phyloP scores from a whole-genome alignment of 2,888 invertebrate species.

The Vandiemenella viatica region DNA sequence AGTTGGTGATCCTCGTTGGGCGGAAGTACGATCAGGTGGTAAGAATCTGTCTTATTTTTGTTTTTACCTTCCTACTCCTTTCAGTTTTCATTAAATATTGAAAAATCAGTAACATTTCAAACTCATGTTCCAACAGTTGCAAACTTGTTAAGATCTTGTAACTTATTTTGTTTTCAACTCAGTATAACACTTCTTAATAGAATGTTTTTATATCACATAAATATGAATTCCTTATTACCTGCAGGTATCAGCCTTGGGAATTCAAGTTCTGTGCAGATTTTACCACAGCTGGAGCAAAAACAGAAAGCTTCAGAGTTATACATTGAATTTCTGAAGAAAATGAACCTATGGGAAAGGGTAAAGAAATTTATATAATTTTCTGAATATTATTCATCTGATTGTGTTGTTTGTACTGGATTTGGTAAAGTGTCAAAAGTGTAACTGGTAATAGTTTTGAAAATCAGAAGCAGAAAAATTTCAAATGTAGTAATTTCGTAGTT shows the following conservation, averaged over 20 bases:
- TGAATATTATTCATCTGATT: not conserved
- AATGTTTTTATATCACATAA: not conserved
- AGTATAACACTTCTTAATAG: not conserved
- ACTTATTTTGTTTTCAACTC: no score
- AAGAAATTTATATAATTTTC: not conserved
- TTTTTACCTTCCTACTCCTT: no score
- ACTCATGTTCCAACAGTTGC: no score
- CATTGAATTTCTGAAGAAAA: conserved; percentile 56
- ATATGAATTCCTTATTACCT: not conserved
- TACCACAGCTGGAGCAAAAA: conserved; percentile 77
- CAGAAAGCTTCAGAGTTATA: conserved; percentile 63
- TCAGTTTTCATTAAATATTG: no score
- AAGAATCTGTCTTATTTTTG: conserved; percentile 12
- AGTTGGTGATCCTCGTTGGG: conserved; percentile 72
- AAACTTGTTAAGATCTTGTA: no score
- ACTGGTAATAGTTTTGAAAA: no score
- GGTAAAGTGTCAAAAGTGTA: no score
- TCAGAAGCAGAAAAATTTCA: no score
- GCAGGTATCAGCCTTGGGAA: conserved; percentile 40
- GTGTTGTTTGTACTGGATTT: no score
- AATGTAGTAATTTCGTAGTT: no score
- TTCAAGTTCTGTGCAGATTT: conserved; percentile 66
- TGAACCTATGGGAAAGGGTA: conserved; percentile 49
- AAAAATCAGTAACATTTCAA: no score
- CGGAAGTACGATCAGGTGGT: conserved; percentile 31